phyloP scores from a whole-genome alignment of 2,888 invertebrate species.

The Trissoscelio sp. region DNA sequence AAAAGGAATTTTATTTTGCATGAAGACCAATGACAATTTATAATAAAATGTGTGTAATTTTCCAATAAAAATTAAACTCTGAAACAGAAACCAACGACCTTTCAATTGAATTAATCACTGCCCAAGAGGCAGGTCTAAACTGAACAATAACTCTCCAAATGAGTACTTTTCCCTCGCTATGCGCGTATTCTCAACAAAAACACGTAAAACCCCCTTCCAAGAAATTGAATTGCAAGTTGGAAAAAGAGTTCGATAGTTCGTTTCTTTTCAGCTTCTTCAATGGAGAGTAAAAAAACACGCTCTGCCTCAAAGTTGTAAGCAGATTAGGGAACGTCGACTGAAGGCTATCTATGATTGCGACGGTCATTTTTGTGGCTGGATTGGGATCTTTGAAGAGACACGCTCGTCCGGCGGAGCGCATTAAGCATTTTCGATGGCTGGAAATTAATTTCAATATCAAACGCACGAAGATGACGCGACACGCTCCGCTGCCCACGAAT shows the following conservation, averaged over 20 bases:
- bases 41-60: too few species aligned
- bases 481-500: conserved; percentile 79
- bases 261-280: conserved; percentile 52
- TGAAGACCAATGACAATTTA: too few species aligned
- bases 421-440: conserved; percentile 74
- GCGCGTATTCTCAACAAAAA: conserved; percentile 28
- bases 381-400: conserved; percentile 58
- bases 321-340: conserved; percentile 67
- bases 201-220: conserved; percentile 33
- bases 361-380: conserved; percentile 68
- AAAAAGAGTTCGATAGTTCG: conserved; percentile 51
- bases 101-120: background rate
- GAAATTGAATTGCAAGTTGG: conserved; percentile 61
- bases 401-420: conserved; percentile 58
- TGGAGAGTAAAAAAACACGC: conserved; percentile 42
- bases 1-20: too few species aligned
- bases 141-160: conserved; percentile 43
- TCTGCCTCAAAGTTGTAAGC: conserved; percentile 64
- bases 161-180: background rate
- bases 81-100: background rate
- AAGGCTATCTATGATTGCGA: conserved; percentile 57
- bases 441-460: conserved; percentile 82
- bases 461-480: conserved; percentile 71
- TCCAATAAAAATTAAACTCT: too few species aligned
- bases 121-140: background rate